Conservation (phyloP, 2,888 invertebrate genomes). For the Drosophila suboccidentalis region DNA sequence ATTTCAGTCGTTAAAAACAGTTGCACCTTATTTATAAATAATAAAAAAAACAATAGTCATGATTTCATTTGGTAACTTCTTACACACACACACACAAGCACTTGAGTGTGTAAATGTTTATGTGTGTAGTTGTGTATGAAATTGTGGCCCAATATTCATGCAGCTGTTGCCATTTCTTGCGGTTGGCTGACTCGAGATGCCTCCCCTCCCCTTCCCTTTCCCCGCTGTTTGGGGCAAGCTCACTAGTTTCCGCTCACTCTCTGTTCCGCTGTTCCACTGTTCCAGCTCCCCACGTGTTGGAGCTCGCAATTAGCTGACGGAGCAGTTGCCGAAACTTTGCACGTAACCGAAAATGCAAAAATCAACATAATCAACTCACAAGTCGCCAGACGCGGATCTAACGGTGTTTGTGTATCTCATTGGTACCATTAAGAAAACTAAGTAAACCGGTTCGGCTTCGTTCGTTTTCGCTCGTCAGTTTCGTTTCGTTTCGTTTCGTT, state of each 20-base stretch:
- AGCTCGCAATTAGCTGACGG: constrained; percentile 62
- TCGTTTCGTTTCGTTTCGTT: constrained; percentile 14
- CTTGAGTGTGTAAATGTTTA: constrained; percentile 7
- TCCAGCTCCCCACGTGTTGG: constrained; percentile 56
- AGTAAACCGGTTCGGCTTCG: constrained; percentile 59
- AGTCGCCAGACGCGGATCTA: constrained; percentile 51
- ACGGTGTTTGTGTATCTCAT: constrained; percentile 68
- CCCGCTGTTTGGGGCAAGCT: neutral
- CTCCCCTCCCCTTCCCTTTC: constrained; percentile 4
- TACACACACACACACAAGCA: constrained; percentile 2
- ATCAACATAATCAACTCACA: constrained; percentile 61
- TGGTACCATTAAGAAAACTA: constrained; percentile 51
- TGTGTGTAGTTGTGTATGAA: constrained; percentile 17
- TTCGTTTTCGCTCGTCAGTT: constrained; percentile 50
- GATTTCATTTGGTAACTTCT: constrained; percentile 25
- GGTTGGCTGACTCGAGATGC: constrained; percentile 54
- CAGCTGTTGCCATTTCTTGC: constrained; percentile 66
- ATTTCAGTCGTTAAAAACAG: constrained; percentile 26
- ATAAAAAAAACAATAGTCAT: constrained; percentile 12
- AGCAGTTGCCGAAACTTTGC: constrained; percentile 57
- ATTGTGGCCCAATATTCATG: constrained; percentile 57
- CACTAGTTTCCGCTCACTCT: constrained; percentile 12
- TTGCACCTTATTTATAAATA: constrained; percentile 26
- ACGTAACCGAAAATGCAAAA: constrained; percentile 66
- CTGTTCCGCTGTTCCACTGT: neutral